Evolutionary conservation across 1,140 invertebrate species (phyloP).

Genomic region (Popillia japonica): DNA sequence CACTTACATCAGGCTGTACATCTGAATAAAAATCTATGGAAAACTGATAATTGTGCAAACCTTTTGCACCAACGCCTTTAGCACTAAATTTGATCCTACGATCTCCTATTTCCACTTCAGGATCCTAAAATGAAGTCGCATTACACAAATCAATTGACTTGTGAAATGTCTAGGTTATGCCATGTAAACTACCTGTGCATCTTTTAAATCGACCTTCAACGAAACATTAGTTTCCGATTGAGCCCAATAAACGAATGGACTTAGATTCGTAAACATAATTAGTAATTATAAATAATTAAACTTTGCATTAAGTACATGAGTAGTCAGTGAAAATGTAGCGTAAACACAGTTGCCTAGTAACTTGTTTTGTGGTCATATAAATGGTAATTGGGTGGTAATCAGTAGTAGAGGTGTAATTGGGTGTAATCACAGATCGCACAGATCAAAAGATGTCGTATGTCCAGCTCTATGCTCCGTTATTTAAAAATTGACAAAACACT

Average conservation of each 20-base stretch:
- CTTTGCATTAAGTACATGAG: neutral
- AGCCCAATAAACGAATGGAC: constrained; percentile 93
- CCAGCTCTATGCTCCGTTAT: too few species aligned
- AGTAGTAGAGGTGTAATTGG: too few species aligned
- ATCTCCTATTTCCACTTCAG: constrained; percentile 67
- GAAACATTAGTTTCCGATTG: constrained; percentile 81
- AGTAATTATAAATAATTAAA: neutral
- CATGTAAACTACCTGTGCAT: constrained; percentile 70
- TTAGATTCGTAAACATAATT: constrained; percentile 58
- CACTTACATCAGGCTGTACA: constrained; percentile 69
- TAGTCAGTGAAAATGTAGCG: neutral
- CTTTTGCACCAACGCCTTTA: constrained; percentile 74
- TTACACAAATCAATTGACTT: too few species aligned
- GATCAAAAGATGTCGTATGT: too few species aligned
- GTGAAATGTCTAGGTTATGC: constrained; percentile 34
- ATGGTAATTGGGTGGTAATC: too few species aligned
- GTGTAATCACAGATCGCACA: too few species aligned
- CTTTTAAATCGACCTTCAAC: constrained; percentile 84
- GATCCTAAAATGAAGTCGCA: constrained; percentile 58
- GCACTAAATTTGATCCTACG: constrained; percentile 70
- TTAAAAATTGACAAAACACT: too few species aligned
- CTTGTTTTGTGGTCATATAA: neutral
- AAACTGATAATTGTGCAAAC: constrained; percentile 76
- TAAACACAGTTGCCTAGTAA: constrained; percentile 24
- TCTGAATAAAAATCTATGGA: constrained; percentile 73